Evolutionary conservation across 2,113 vertebrate genomes (phyloP).

Genomic region (Hydropotes inermis): DNA sequence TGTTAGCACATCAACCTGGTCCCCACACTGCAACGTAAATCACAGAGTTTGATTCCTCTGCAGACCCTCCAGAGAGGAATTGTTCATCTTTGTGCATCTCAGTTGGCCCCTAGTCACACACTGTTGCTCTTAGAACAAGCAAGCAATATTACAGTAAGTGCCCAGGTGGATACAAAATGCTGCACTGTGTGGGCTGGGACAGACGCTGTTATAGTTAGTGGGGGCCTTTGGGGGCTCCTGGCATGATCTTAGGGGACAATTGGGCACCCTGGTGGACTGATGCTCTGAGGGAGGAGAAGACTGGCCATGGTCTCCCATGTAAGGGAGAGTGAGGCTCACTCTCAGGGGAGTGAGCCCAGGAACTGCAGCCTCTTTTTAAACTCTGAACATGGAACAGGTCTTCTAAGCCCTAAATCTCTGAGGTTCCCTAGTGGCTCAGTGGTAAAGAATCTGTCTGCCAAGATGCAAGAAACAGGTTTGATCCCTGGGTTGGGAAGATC

Average conservation of each 20-base stretch:
- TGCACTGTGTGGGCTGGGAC: neutral
- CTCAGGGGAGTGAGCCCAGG: neutral
- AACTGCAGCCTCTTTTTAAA: neutral
- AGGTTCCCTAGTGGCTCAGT: neutral
- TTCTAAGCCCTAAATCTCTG: neutral
- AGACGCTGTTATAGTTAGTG: neutral
- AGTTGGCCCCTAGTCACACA: neutral
- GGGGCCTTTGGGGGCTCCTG: neutral
- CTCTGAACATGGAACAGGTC: neutral
- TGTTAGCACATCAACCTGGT: neutral
- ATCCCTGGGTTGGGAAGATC: neutral
- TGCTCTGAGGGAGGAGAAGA: neutral
- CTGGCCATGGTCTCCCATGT: neutral
- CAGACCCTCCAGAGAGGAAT: neutral
- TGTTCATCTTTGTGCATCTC: neutral
- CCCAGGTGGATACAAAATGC: neutral
- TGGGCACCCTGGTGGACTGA: neutral
- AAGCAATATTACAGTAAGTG: neutral
- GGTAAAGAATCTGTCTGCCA: neutral
- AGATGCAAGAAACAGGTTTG: neutral
- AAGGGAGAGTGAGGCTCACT: too few species aligned
- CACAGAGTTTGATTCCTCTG: neutral
- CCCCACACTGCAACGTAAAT: rapidly evolving
- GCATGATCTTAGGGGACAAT: neutral
- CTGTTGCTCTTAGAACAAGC: neutral